Percentiles rank a stretch among this genome's conserved stretches.
These are phyloP conservation scores for Boulengerochromis microlepis DNA, from an alignment of 2,113 vertebrate genomes.

Conservation along the genomic window DNA sequence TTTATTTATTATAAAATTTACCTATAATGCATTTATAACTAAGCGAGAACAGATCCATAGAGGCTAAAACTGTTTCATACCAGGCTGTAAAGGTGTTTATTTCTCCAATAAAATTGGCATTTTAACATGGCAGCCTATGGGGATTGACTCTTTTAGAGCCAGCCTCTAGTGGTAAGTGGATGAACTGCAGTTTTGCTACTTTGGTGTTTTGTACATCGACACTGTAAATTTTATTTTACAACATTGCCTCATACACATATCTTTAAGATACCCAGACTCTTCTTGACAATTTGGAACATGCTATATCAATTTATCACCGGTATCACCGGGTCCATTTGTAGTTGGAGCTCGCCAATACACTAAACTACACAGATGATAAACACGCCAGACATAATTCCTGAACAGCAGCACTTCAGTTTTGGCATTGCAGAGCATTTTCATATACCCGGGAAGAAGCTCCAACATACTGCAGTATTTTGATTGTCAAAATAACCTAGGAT, in stretches of 20 bases:
- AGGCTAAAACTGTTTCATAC: accelerated
- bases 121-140: neutral
- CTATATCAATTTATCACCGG: neutral
- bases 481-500: neutral
- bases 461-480: neutral
- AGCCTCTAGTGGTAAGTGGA: neutral
- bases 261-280: neutral
- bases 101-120: neutral
- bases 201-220: neutral
- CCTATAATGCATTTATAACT: neutral
- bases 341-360: neutral
- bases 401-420: neutral
- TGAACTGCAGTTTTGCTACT: neutral
- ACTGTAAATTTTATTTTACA: neutral
- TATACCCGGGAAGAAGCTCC: neutral
- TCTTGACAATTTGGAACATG: neutral
- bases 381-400: neutral
- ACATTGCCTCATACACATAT: neutral
- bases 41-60: accelerated
- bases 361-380: neutral
- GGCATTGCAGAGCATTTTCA: neutral
- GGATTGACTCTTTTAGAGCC: neutral
- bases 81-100: neutral
- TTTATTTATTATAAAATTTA: neutral
- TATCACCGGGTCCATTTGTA: neutral